phyloP scores from a whole-genome alignment of 2,797 vertebrate species.

The Peromyscus nudipes region DNA sequence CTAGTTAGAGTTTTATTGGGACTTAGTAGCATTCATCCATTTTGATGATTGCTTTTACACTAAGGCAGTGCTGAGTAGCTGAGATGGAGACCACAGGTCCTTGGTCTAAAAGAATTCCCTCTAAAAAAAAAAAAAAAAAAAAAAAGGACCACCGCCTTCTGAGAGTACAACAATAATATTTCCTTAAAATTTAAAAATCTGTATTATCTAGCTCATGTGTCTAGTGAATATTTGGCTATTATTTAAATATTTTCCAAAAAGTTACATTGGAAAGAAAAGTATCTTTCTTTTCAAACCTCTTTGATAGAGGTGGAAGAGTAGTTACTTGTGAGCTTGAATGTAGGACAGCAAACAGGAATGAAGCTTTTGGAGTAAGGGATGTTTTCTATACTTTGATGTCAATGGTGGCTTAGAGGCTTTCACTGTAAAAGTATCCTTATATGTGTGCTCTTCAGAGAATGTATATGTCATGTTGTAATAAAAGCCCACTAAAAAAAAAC shows the following conservation, averaged over 20 bases:
- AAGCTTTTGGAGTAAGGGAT: background rate
- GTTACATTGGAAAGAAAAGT: background rate
- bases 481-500: background rate
- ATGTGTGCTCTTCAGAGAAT: background rate
- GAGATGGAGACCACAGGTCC: background rate
- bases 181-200: background rate
- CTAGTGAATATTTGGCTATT: constrained; percentile 39
- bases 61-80: background rate
- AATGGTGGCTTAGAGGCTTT: background rate
- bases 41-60: background rate
- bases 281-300: background rate
- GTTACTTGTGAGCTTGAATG: background rate
- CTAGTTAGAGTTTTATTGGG: background rate
- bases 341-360: background rate
- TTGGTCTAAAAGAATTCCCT: background rate
- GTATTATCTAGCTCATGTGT: background rate
- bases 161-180: background rate
- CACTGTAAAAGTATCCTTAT: background rate
- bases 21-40: background rate
- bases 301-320: background rate
- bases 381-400: background rate
- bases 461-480: background rate
- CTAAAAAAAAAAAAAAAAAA: background rate
- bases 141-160: background rate
- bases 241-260: constrained; percentile 33